phyloP scores from a whole-genome alignment of 2,888 invertebrate genomes.

The Diplolepis rosae region DNA sequence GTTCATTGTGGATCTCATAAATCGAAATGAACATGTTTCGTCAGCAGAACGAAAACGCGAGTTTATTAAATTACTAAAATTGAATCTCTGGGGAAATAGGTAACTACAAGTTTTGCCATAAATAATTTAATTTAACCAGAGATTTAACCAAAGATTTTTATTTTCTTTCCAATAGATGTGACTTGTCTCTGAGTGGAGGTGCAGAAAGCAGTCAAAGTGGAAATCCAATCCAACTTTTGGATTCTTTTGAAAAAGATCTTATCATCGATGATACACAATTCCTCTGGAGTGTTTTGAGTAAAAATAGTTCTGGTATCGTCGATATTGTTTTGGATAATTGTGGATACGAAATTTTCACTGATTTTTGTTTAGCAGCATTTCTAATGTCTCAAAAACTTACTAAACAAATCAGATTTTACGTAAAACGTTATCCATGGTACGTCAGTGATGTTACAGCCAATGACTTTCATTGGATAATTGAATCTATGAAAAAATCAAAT shows the following conservation, averaged over 20 bases:
- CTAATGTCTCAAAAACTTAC: constrained; percentile 79
- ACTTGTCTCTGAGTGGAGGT: constrained; percentile 90
- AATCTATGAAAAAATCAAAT: constrained; percentile 69
- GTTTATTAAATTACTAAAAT: constrained; percentile 78
- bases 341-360: constrained; percentile 94
- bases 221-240: constrained; percentile 77
- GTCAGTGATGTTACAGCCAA: constrained; percentile 88
- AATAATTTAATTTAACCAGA: neutral
- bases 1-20: constrained; percentile 64
- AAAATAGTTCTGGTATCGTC: constrained; percentile 71
- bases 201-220: constrained; percentile 76
- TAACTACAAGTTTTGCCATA: constrained; percentile 47
- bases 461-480: constrained; percentile 85
- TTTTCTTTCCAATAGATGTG: constrained; percentile 78
- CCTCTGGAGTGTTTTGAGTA: constrained; percentile 76
- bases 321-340: constrained; percentile 93
- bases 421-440: constrained; percentile 95
- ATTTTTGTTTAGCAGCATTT: constrained; percentile 90
- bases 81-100: constrained; percentile 94
- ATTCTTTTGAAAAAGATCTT: constrained; percentile 77
- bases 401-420: constrained; percentile 86
- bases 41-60: constrained; percentile 73
- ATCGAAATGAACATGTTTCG: constrained; percentile 63
- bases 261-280: constrained; percentile 78
- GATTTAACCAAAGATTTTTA: constrained; percentile 11